A percentile compares a stretch with the other conserved stretches of the same genome.
These are phyloP conservation scores for Rotaria macrura DNA, from an alignment of 2,888 invertebrate species.

Conservation along the genomic window DNA sequence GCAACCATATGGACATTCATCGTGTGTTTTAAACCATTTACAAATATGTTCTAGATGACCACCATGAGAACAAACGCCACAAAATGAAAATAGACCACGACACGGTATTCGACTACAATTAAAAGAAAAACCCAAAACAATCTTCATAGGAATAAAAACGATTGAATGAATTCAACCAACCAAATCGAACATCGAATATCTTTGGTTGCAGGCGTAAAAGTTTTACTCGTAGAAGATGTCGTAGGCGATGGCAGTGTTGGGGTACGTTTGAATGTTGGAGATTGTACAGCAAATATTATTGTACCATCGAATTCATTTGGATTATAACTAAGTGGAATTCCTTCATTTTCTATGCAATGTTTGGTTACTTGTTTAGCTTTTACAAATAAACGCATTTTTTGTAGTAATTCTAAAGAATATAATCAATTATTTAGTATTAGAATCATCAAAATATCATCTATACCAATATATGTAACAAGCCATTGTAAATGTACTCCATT, in stretches of 20 bases:
- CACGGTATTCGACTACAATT: slow-evolving; percentile 15
- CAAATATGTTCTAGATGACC: neutral
- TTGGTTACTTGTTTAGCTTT: neutral
- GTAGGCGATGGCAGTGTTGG: neutral
- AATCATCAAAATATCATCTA: neutral
- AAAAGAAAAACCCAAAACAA: neutral
- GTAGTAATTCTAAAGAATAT: neutral
- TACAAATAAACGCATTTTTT: slow-evolving; percentile 3
- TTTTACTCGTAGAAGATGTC: neutral
- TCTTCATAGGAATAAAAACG: no score
- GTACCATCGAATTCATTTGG: neutral
- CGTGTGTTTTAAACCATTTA: neutral
- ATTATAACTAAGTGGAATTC: neutral
- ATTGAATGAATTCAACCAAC: neutral
- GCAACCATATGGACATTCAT: slow-evolving; percentile 11
- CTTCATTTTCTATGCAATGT: slow-evolving; percentile 7
- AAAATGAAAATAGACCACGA: neutral
- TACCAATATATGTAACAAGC: neutral
- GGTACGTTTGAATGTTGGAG: neutral
- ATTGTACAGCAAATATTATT: neutral
- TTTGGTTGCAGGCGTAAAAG: neutral
- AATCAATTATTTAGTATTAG: no score
- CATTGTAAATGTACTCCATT: neutral
- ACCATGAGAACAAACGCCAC: slow-evolving; percentile 3
- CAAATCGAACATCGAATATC: neutral